Conservation (phyloP, 2,113 vertebrate species). For the Cephalopholis sonnerati region DNA sequence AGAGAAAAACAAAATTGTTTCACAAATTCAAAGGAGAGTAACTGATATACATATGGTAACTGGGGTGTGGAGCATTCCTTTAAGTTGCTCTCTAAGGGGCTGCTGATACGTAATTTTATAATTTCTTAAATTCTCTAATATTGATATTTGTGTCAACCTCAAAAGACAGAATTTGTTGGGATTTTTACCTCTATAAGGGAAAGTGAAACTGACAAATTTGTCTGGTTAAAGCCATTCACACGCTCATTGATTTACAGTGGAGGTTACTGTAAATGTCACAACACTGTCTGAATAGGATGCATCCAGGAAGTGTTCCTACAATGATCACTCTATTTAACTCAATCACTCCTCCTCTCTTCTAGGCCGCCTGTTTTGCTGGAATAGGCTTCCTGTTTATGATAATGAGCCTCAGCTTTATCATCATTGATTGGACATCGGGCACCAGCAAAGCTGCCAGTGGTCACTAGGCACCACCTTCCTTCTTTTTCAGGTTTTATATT, state of each 20-base stretch:
- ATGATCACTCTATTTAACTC: neutral
- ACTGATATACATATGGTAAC: too few species aligned
- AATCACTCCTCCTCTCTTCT: conserved; percentile 40
- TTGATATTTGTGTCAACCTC: neutral
- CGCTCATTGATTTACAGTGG: neutral
- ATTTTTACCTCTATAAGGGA: neutral
- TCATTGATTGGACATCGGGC: conserved; percentile 94
- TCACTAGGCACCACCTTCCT: conserved; percentile 86
- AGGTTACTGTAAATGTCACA: neutral
- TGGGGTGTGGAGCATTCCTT: too few species aligned
- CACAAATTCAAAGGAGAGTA: too few species aligned
- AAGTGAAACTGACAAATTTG: neutral
- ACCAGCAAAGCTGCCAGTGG: conserved; percentile 86
- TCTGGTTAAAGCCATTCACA: neutral
- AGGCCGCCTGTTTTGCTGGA: conserved; percentile 94
- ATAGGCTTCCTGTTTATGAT: conserved; percentile 96
- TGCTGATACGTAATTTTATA: neutral
- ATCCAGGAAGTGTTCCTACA: neutral
- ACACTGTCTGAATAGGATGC: neutral
- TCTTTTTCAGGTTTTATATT: conserved; percentile 59
- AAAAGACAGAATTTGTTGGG: too few species aligned
- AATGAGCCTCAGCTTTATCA: conserved; percentile 99
- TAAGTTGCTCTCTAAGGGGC: neutral
- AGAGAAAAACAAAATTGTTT: too few species aligned
- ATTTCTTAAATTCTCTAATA: neutral